Base-by-base conservation (phyloP, 2,888 invertebrate species). In the Tholera decimalis region DNA sequence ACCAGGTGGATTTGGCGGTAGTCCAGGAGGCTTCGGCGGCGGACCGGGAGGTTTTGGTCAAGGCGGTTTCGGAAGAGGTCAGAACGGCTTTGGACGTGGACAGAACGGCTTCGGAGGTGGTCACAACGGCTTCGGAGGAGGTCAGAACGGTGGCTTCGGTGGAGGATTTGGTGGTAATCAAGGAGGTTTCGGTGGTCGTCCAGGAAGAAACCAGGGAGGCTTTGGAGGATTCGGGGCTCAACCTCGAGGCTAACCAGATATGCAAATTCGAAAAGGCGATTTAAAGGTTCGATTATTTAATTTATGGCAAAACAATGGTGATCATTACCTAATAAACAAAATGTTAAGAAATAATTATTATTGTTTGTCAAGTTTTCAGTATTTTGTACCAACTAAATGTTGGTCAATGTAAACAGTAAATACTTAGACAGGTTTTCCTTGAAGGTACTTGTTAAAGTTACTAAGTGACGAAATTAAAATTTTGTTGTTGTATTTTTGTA, bases 381-480 rank as follows among this genome's bases (percentile, higher is more conserved):
- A 56, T 8, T 46, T 20, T 35, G 6, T 18, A n/a, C 9, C 22
- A 26, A 59, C 30, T 2, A 26, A 18, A 18, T 44, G 28, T 44
- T 33, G 7, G 37, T 8, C 62, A 46, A 30, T 68, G 20, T 51
- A 20, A 20, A 26, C 35, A 50, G 33, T 33, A 39, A 51, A 33
- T 39, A 41, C 9, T 26, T 20, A 9, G 7, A 33, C n/a, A 3
- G 57, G 69, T 30, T 68, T 68, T 68, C 8, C 44, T 24, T 30
- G 46, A 30, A 46, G 30, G 37, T 30, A 46, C 24, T 22, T 35
- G 15, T 35, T 39, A 22, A 43, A 4, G 11, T 35, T 0, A 9
- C 33, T 33, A n/a, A 26, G 30, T 35, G 33, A 43, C 28, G 15
- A 30, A 67, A 55, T 67, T 64, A 64, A 64, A 30, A 44, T 56